Base-by-base conservation (phyloP, 2,888 invertebrate genomes). In the Mythimna impura region DNA sequence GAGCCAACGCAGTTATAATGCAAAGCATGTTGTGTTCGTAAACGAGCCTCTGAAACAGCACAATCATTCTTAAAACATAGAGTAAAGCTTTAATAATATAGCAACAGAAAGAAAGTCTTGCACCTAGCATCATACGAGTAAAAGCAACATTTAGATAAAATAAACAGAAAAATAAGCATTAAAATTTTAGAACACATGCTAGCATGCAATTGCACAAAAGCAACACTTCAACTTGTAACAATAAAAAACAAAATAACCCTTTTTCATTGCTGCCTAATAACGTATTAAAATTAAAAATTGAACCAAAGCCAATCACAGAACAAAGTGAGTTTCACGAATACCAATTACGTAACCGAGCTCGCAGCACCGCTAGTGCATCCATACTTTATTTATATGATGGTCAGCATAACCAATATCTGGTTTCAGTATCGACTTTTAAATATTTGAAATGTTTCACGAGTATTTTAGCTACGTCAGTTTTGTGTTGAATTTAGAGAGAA, bases 391-490 rank as follows among this genome's bases (percentile, higher is more conserved):
- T 71, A 66, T 58, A 66, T 65, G 54, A 66, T 5, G 65, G 70
- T 71, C 80, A 71, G 65, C 50, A 47, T 66, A 80, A 73, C 79
- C 80, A 83, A 83, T 71, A 80, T 68, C 80, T 67, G 63, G 63
- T 78, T 68, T 60, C 63, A 60, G 66, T 70, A 73, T 80, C 54
- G 61, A 79, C 58, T 83, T 80, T 67, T 83, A 54, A 80, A 79
- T 79, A 73, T 78, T 82, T 80, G 40, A 82, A 70, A 61, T 47
- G 40, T 70, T 64, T 68, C 34, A 70, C 62, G 67, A 61, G 57
- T 58, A 25, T 68, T 73, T 58, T 60, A 25, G 12, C n/a, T 52
- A 12, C 30, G 54, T 54, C 47, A 70, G 52, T 62, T 73, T 64
- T 55, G 47, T 36, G 22, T 30, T 69, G 60, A 74, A 22, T 78